Evolutionary conservation across 37 sponge, comb jelly and placozoan genomes (phyloP), one percentile per base, ranked within the genome.

Genomic region (Tethya wilhelma): DNA sequence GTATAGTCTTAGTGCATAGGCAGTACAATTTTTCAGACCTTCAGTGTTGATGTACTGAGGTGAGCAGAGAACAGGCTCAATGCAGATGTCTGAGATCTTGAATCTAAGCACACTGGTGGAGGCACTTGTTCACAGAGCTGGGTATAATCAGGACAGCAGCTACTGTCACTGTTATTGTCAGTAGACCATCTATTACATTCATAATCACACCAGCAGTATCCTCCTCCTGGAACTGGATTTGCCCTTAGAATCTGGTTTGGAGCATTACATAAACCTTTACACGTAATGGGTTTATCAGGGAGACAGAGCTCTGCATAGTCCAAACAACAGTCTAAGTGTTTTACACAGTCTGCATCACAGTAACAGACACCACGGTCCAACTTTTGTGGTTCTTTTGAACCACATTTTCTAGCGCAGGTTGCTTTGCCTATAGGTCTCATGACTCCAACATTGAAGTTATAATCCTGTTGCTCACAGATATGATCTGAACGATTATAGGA

Each of bases 131-230:
- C 44, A 28, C 80, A 79, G 34, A 11, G 64, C 23, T 40, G 8
- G 34, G 20, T 4, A 37, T 79, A 79, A n/a, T 79, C 80, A 53
- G 80, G 65, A 43, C 80, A 79, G 38, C 80, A 79, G 69, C 80
- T 67, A 11, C 80, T 69, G 70, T 65, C 57, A 67, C 80, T 79
- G 43, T 79, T 79, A 38, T 79, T 79, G 44, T 79, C 80, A 8
- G 80, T 79, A 8, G 33, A 69, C 56, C 70, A 68, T 12, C 38
- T 17, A 29, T 29, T 49, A 31, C 80, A 79, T 28, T 45, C 68
- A 8, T 26, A 19, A 11, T 42, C 14, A 44, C 80, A 79, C 57
- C 64, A 79, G 53, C 80, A 79, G 34, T 79, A 79, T 3, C 80
- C 80, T 5, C 80, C 80, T 32, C 80, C 80, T 41, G 44, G 67